These are phyloP conservation scores for Carcharodon carcharias DNA, from an alignment of 2,797 vertebrate species.

Conservation along the genomic window DNA sequence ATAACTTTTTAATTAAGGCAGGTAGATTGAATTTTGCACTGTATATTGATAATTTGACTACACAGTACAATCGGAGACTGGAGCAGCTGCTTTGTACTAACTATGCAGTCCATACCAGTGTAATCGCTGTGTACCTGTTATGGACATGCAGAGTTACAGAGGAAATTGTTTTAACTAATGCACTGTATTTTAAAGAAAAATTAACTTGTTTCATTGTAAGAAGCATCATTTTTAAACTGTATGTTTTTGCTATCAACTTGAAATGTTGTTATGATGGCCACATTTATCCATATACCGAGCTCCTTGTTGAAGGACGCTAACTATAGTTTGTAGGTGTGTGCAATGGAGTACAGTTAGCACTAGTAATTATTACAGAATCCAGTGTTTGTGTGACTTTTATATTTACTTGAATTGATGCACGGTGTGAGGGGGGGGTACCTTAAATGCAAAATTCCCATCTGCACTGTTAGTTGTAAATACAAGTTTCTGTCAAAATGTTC, in stretches of 20 bases:
- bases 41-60: background rate
- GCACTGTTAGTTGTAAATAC: constrained; percentile 21
- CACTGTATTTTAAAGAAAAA: constrained; percentile 32
- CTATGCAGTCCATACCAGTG: background rate
- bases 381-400: constrained; percentile 23
- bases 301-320: background rate
- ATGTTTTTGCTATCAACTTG: constrained; percentile 27
- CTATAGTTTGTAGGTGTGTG: constrained; percentile 7
- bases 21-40: constrained; percentile 20
- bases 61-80: constrained; percentile 22
- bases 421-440: background rate
- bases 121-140: background rate
- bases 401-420: constrained; percentile 17
- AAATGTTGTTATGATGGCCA: background rate
- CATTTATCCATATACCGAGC: background rate
- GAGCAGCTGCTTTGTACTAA: background rate
- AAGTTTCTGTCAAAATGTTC: background rate
- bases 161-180: constrained; percentile 17
- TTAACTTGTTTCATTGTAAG: constrained; percentile 8
- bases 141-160: background rate
- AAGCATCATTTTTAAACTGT: constrained; percentile 27
- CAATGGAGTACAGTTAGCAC: background rate
- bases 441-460: background rate
- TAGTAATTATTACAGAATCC: background rate
- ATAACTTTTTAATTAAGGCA: constrained; percentile 22